A percentile compares a stretch with the other conserved stretches of the same genome.
These are phyloP conservation scores for Rhagologus leucostigma DNA, from an alignment of 2,113 vertebrate species.

Conservation along the genomic window DNA sequence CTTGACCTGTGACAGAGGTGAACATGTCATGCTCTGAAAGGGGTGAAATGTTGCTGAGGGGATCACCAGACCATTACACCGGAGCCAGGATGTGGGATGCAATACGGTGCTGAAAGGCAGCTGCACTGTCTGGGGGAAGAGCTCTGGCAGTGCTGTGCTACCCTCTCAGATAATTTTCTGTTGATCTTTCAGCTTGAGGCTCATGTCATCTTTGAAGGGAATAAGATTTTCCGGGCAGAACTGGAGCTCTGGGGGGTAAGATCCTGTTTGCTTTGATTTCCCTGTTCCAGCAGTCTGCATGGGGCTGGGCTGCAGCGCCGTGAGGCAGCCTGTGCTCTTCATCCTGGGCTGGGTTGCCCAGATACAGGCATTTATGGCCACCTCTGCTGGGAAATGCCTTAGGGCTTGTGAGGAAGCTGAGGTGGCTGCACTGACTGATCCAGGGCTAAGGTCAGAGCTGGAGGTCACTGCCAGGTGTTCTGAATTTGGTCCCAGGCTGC, in stretches of 20 bases:
- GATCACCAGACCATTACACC: accelerated
- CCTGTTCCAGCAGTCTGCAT: neutral
- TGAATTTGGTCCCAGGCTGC: neutral
- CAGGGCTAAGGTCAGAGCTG: neutral
- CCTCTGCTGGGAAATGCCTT: neutral
- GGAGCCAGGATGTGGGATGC: neutral
- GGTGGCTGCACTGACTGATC: neutral
- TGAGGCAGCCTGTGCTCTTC: neutral
- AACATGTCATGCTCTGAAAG: neutral
- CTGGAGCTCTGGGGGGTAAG: conserved; percentile 93
- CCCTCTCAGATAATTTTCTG: neutral
- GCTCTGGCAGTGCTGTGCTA: neutral
- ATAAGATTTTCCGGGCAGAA: conserved; percentile 85
- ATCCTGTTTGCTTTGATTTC: conserved; percentile 12
- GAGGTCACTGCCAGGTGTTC: neutral
- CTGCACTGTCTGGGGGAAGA: neutral
- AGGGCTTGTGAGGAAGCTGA: neutral
- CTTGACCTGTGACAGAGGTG: neutral
- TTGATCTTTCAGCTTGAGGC: conserved; percentile 80
- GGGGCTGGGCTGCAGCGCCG: neutral
- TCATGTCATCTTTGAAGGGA: conserved; percentile 85
- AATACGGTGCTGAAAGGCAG: neutral
- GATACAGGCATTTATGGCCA: neutral
- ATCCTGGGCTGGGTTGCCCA: neutral
- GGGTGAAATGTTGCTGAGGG: neutral